Evolutionary conservation across 2,113 vertebrate species (phyloP).

Genomic region (Channa argus): DNA sequence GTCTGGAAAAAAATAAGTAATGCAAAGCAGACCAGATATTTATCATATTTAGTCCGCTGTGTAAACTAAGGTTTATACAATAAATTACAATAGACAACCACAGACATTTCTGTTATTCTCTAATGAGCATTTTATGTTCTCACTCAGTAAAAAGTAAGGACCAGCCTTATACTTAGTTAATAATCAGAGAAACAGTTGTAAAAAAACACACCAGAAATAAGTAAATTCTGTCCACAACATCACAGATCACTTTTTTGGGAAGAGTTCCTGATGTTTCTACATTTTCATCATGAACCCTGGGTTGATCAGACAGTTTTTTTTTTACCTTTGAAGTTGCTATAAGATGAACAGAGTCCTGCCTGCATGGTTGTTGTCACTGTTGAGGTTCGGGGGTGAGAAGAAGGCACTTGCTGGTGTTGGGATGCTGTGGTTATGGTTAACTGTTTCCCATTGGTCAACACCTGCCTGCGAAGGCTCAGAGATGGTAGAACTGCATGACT

Average conservation of each 20-base stretch:
- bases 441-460: slow-evolving; percentile 76
- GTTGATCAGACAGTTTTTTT: not conserved
- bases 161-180: slow-evolving; percentile 87
- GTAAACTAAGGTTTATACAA: slow-evolving; percentile 40
- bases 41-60: slow-evolving; percentile 1
- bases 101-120: slow-evolving; percentile 87
- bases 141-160: slow-evolving; percentile 81
- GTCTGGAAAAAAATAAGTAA: not conserved
- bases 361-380: slow-evolving; percentile 26
- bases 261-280: not conserved
- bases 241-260: not conserved
- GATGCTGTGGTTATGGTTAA: slow-evolving; percentile 43
- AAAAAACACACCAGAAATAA: slow-evolving; percentile 79
- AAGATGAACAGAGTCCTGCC: slow-evolving; percentile 40
- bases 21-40: slow-evolving; percentile 23
- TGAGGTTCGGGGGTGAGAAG: slow-evolving; percentile 32
- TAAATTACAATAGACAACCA: slow-evolving; percentile 62
- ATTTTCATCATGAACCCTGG: not conserved
- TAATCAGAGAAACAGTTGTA: slow-evolving; percentile 81
- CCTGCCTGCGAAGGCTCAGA: slow-evolving; percentile 77
- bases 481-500: slow-evolving; percentile 65
- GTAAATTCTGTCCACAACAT: not conserved
- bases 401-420: slow-evolving; percentile 31
- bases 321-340: slow-evolving; percentile 71
- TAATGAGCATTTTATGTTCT: slow-evolving; percentile 79